phyloP scores from a whole-genome alignment of 2,888 invertebrate species.

The Linnaemya vulpina region DNA sequence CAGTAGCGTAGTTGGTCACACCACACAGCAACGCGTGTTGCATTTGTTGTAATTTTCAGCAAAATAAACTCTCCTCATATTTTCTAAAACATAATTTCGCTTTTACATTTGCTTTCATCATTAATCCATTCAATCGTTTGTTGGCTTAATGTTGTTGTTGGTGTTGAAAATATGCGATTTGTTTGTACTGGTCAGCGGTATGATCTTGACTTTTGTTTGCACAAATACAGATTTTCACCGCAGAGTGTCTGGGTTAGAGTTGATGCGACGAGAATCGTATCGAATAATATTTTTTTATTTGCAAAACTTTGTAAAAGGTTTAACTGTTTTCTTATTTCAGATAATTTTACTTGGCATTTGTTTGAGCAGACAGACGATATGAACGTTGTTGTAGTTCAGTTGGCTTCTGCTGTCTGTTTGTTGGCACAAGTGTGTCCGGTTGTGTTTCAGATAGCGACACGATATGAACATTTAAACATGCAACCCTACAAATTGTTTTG shows the following conservation, averaged over 20 bases:
- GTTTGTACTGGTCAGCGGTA: conserved; percentile 32
- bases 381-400: not conserved
- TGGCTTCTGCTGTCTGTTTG: not conserved
- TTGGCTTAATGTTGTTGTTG: no score
- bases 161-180: conserved; percentile 38
- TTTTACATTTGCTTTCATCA: not conserved
- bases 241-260: not conserved
- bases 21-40: conserved; percentile 11
- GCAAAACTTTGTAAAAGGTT: conserved; percentile 11
- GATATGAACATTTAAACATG: conserved; percentile 61
- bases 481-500: conserved; percentile 64
- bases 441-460: conserved; percentile 52
- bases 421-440: conserved; percentile 27
- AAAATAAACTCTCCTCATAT: not conserved
- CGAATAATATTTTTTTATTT: not conserved
- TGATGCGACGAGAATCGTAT: not conserved
- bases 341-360: conserved; percentile 59
- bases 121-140: no score
- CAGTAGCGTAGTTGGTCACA: not conserved
- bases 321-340: conserved; percentile 27
- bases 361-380: conserved; percentile 37
- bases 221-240: conserved; percentile 11
- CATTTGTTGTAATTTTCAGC: not conserved
- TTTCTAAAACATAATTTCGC: not conserved
- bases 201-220: conserved; percentile 58